phyloP scores from a whole-genome alignment of 2,797 vertebrate species.

The Sebastes hopkinsi region DNA sequence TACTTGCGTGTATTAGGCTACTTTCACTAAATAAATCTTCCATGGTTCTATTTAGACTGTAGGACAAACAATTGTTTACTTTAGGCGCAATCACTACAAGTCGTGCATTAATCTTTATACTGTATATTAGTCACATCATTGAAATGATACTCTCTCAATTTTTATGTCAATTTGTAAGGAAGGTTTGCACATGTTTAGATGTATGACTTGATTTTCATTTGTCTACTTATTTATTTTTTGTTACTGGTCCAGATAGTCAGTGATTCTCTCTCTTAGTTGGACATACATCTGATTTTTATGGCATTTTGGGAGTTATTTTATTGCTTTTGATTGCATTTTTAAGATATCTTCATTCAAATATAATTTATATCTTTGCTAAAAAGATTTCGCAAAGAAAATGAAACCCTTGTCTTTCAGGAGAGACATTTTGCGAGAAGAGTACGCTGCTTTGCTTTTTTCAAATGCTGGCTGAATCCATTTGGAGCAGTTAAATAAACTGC shows the following conservation, averaged over 20 bases:
- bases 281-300: not conserved
- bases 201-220: not conserved
- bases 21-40: not conserved
- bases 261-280: not conserved
- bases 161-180: not conserved
- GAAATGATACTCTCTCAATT: not conserved
- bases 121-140: not conserved
- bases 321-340: not conserved
- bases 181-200: not conserved
- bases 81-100: not conserved
- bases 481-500: constrained; percentile 13
- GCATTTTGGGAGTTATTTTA: not conserved
- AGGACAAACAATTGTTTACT: not conserved
- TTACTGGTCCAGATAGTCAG: not conserved
- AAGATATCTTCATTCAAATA: not conserved
- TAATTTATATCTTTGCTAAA: not conserved
- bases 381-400: not conserved
- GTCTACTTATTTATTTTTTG: not conserved
- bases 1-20: not conserved
- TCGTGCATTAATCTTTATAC: not conserved
- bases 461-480: constrained; percentile 16
- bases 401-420: not conserved
- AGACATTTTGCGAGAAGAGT: not conserved
- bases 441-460: constrained; percentile 16
- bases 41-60: not conserved